Base-by-base conservation (phyloP, 2,113 vertebrate genomes). In the Pseudonaja textilis region DNA sequence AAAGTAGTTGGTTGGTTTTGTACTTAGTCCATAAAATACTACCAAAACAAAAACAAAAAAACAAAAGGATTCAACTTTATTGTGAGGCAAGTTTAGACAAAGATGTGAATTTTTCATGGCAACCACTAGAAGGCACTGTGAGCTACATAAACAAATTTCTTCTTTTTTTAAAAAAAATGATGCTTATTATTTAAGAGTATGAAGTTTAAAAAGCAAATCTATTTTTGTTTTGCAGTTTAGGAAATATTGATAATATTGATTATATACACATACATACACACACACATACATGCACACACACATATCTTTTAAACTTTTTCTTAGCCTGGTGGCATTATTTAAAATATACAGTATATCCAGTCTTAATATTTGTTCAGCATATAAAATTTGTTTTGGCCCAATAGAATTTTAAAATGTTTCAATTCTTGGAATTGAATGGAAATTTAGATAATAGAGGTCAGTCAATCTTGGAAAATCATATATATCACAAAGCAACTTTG, bases 41-140 rank as follows among this genome's bases (percentile, higher is more conserved):
- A 22, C 26, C n/a, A n/a, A n/a, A n/a, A n/a, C 42, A 42, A 42
- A 42, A 42, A 42, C 42, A 42, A 64, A 61, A 29, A 61, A 29
- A 74, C 12, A 69, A 61, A 52, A 52, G 10, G 11, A 45, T 2
- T 52, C 25, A 47, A 34, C 2, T 50, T 4, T 12, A 7, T 52
- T 39, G 47, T 34, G 45, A n/a, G 88, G 10, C 50, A 88, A 16
- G 50, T 12, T 69, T 55, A 54, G 45, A 85, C 12, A 22, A 26
- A 69, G 4, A 9, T 55, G 22, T 85, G 39, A 50, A 39, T 91
- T 95, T 93, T 91, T 92, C 90, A 42, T 85, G 8, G 0, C 4
- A 0, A 93, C 95, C 96, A 92, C 96, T 92, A 85, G 96, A 95
- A 94, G 96, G 95, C 96, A 91, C 56, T 95, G 95, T 90, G 91